Percentiles rank a stretch among this genome's conserved stretches.
phyloP scores from a whole-genome alignment of 2,888 invertebrate genomes.

The Drosophila stalkeri region DNA sequence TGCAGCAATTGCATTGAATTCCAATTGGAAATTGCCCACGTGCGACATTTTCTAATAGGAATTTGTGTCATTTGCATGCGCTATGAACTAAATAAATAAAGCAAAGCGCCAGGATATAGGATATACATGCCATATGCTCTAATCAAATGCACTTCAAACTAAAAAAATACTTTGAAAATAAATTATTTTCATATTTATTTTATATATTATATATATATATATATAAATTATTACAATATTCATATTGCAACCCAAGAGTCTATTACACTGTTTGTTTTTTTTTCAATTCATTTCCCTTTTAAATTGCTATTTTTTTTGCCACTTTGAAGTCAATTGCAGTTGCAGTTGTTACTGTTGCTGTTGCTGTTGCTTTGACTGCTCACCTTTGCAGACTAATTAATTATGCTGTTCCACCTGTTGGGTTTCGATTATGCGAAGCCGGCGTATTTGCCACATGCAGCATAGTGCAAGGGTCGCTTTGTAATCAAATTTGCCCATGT shows the following conservation, averaged over 20 bases:
- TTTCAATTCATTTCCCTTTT: neutral
- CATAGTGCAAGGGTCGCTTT: conserved; percentile 31
- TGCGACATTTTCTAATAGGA: conserved; percentile 4
- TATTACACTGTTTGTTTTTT: neutral
- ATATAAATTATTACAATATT: neutral
- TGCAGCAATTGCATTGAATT: neutral
- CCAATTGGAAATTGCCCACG: neutral
- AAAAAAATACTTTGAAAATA: no score
- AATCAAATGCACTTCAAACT: neutral
- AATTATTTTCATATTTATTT: neutral
- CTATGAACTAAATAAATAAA: conserved; percentile 17
- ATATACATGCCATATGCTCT: neutral
- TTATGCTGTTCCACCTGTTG: conserved; percentile 12
- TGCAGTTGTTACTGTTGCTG: neutral
- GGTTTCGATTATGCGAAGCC: neutral
- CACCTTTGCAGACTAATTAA: conserved; percentile 12
- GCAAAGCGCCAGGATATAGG: neutral
- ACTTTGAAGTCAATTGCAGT: neutral
- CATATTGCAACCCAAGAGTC: no score
- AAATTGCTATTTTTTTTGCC: neutral
- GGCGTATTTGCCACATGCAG: neutral
- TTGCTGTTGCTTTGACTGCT: neutral
- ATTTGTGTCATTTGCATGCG: neutral
- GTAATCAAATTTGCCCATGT: conserved; percentile 59
- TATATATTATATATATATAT: neutral